Conservation (phyloP, 1,140 invertebrate genomes). For the Hydropsyche tenuis region DNA sequence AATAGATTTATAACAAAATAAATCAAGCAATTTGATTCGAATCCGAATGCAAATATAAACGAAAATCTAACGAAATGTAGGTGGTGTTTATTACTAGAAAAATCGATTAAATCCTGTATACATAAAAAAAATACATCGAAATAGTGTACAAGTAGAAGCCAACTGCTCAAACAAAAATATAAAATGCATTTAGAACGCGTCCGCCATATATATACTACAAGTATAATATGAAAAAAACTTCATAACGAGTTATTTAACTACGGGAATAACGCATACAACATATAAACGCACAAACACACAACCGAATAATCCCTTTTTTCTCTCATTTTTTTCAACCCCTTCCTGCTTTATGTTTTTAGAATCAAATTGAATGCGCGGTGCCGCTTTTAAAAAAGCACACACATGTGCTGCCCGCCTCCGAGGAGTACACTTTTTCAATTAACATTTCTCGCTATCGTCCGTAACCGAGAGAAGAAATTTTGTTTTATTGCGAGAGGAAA, state of each 20-base stretch:
- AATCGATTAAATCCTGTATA: not conserved
- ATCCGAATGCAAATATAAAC: too few relatives aligned
- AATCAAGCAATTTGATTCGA: too few relatives aligned
- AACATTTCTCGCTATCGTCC: conserved; percentile 19
- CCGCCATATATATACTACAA: too few relatives aligned
- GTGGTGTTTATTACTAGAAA: not conserved
- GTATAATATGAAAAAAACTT: not conserved
- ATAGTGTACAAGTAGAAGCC: not conserved
- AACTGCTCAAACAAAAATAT: conserved; percentile 20
- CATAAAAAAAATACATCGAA: not conserved
- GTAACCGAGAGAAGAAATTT: not conserved
- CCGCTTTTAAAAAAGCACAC: conserved; percentile 18
- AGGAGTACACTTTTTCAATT: conserved; percentile 11
- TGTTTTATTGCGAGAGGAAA: too few relatives aligned
- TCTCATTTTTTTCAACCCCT: conserved; percentile 16
- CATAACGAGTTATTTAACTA: conserved; percentile 12
- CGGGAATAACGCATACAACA: not conserved
- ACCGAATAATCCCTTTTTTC: conserved; percentile 18
- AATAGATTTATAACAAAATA: too few relatives aligned
- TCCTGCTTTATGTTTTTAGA: conserved; percentile 27
- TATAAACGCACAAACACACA: not conserved
- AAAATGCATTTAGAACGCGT: not conserved
- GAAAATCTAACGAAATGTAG: too few relatives aligned
- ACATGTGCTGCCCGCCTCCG: conserved; percentile 10
- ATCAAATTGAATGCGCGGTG: not conserved